Evolutionary conservation across 2,797 vertebrate species (phyloP), one percentile per base, ranked within the genome.

Genomic region (Nannoperca australis): DNA sequence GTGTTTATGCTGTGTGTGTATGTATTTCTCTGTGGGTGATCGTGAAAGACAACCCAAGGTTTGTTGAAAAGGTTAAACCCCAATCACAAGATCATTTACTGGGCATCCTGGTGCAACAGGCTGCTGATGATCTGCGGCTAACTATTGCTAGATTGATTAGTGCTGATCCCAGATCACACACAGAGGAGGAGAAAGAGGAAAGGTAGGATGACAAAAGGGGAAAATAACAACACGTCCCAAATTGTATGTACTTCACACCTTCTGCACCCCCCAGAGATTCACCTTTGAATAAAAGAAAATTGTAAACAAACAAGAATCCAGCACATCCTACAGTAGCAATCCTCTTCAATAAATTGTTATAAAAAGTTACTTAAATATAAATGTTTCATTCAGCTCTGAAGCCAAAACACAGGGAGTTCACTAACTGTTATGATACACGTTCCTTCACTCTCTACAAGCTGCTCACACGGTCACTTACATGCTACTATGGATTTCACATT

Each of bases 391-490:
- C 55, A 55, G 27, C 73, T 80, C 60, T 64, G 42, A 24, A 75
- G 54, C 40, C 13, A 15, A 58, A 65, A 60, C 55, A 32, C 0
- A 1, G 24, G 32, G 54, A 69, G 61, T 59, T 79, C 50, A 65
- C 32, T 32, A 4, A 65, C 62, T 66, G 42, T 66, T 65, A 7
- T 67, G 59, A 67, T 64, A 15, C 76, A 73, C 72, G 72, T 50
- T 56, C 40, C 64, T 44, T 22, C 71, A 13, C 73, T 70, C 76
- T 63, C 78, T 73, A 73, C 83, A 78, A 73, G 76, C 84, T 76
- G 79, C 81, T 44, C 81, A 83, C 86, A 78, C 84, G 65, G 58
- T 70, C 86, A 63, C 83, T 78, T 76, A 84, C 86, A 85, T 82
- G 85, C 78, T 61, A 60, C 82, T 68, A 63, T 66, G 55, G 67